Conservation (phyloP, 2,888 invertebrate genomes). For the Calliopum simillimum region DNA sequence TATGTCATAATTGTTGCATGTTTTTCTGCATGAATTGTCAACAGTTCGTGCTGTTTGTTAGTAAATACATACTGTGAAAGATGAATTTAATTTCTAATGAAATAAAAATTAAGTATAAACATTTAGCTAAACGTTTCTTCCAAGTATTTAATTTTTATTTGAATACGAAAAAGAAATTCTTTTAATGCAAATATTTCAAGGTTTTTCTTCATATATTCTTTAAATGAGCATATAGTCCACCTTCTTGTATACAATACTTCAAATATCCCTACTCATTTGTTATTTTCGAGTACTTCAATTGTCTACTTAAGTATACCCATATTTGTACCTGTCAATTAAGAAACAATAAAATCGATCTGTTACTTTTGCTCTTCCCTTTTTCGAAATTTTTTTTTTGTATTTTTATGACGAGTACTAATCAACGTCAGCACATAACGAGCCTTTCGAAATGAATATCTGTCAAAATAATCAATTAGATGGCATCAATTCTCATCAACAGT, state of each 20-base stretch:
- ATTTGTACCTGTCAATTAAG: conserved; percentile 49
- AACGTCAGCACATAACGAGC: conserved; percentile 28
- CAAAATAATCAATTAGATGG: conserved; percentile 59
- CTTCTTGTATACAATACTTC: too few species aligned
- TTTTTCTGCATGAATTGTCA: conserved; percentile 32
- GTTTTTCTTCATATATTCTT: too few species aligned
- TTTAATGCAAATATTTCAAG: too few species aligned
- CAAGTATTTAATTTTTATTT: too few species aligned
- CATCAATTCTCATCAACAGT: conserved; percentile 61
- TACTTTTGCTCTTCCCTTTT: not conserved
- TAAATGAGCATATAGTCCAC: too few species aligned
- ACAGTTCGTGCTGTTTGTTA: not conserved
- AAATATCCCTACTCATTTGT: too few species aligned
- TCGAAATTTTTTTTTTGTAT: not conserved
- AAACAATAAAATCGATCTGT: conserved; percentile 38
- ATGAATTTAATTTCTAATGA: too few species aligned
- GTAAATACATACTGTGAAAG: too few species aligned
- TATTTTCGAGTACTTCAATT: conserved; percentile 27
- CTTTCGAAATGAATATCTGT: conserved; percentile 46
- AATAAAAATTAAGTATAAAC: too few species aligned
- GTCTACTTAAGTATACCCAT: conserved; percentile 15
- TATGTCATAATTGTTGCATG: conserved; percentile 46
- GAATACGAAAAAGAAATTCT: too few species aligned
- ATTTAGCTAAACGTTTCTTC: too few species aligned
- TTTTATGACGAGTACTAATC: conserved; percentile 42